Conservation (phyloP, 2,888 invertebrate genomes). For the Petrophora chlorosata region DNA sequence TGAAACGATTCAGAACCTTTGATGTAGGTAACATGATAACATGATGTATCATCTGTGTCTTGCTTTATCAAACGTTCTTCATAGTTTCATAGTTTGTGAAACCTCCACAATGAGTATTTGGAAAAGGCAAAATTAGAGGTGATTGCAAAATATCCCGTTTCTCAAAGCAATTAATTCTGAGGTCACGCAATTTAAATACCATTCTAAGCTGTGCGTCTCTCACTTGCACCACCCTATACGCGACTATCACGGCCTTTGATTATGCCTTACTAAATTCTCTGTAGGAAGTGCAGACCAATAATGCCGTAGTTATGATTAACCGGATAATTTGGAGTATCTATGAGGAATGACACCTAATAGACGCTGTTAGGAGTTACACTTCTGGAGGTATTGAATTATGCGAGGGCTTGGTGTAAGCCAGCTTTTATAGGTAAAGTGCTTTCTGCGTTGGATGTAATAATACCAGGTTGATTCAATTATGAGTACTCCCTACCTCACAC, state of each 20-base stretch:
- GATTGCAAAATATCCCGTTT: not conserved
- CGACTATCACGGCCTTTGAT: constrained; percentile 46
- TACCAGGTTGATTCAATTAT: too few relatives aligned
- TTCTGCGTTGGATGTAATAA: too few relatives aligned
- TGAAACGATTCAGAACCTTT: too few relatives aligned
- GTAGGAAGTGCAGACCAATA: constrained; percentile 49
- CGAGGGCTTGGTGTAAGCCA: too few relatives aligned
- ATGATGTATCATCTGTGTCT: too few relatives aligned
- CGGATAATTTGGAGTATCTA: constrained; percentile 60
- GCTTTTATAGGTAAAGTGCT: too few relatives aligned
- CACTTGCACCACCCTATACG: constrained; percentile 35
- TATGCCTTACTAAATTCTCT: constrained; percentile 44
- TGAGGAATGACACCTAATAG: constrained; percentile 50
- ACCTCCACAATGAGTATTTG: too few relatives aligned
- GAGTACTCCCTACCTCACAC: too few relatives aligned
- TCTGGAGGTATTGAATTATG: constrained; percentile 15
- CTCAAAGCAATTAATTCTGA: not conserved
- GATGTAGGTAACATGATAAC: too few relatives aligned
- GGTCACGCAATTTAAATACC: not conserved
- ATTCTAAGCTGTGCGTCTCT: not conserved
- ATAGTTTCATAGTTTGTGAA: too few relatives aligned
- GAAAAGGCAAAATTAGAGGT: not conserved
- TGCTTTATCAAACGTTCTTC: too few relatives aligned
- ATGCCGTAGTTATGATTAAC: constrained; percentile 62
- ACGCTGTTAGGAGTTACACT: constrained; percentile 38